A percentile compares a stretch with the other conserved stretches of the same genome.
Conservation (phyloP, 2,113 vertebrate genomes). For the Hemicordylus capensis region DNA sequence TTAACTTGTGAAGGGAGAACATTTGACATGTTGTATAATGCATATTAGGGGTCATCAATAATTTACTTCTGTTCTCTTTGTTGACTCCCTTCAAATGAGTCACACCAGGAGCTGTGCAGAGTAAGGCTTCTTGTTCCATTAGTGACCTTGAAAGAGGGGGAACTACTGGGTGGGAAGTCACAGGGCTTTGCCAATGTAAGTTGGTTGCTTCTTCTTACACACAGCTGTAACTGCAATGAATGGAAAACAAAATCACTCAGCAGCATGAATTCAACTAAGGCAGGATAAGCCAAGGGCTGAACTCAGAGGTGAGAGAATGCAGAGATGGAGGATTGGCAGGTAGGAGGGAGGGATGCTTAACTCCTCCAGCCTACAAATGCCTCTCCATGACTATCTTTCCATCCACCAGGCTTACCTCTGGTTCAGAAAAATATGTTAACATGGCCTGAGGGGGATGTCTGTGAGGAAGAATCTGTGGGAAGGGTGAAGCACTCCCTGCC, state of each 20-base stretch:
- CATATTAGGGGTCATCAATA: neutral
- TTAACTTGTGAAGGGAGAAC: constrained; percentile 13
- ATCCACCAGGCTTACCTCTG: neutral
- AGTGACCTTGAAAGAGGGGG: neutral
- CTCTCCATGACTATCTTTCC: too few relatives aligned
- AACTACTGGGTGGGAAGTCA: neutral
- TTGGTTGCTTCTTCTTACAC: neutral
- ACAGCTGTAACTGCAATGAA: neutral
- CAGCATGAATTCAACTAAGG: neutral
- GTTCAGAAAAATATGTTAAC: neutral
- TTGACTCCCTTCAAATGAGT: constrained; percentile 5
- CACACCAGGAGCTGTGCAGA: neutral
- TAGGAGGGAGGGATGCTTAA: neutral
- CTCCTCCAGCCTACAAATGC: neutral
- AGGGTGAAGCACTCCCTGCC: neutral
- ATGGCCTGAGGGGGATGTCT: neutral
- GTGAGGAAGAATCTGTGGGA: neutral
- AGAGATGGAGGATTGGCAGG: too few relatives aligned
- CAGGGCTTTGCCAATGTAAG: neutral
- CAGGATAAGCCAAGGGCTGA: neutral
- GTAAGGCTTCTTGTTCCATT: neutral
- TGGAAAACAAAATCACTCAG: neutral
- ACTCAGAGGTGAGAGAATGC: neutral
- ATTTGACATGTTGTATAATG: neutral
- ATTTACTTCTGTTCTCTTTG: neutral